A percentile compares a stretch with the other conserved stretches of the same genome.
These are phyloP conservation scores for Oriolus oriolus DNA, from an alignment of 2,113 vertebrate genomes.

Conservation along the genomic window DNA sequence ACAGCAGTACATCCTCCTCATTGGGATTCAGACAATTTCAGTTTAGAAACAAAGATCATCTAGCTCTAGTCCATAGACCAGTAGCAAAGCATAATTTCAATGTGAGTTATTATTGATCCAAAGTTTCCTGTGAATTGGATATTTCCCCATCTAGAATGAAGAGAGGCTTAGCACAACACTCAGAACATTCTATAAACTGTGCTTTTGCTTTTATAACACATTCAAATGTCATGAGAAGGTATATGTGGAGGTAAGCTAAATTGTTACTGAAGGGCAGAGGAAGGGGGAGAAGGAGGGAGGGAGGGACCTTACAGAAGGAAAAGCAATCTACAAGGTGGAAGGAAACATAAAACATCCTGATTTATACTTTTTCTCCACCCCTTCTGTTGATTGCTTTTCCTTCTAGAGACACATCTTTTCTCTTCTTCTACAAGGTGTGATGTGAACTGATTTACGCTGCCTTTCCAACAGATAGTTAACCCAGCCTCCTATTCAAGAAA, in stretches of 20 bases:
- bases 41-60: background rate
- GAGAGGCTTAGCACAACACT: background rate
- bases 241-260: background rate
- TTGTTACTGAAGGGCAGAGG: conserved; percentile 20
- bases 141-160: background rate
- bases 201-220: background rate
- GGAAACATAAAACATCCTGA: conserved; percentile 57
- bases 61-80: background rate
- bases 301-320: conserved; percentile 30
- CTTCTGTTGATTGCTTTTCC: conserved; percentile 60
- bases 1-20: background rate
- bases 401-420: conserved; percentile 34
- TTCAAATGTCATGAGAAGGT: background rate
- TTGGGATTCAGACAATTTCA: background rate
- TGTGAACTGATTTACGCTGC: conserved; percentile 32
- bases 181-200: background rate
- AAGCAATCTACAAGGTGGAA: conserved; percentile 54
- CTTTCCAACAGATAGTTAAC: background rate
- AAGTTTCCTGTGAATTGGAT: background rate
- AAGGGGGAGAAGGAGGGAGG: conserved; percentile 33
- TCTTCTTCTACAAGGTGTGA: conserved; percentile 8
- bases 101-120: background rate
- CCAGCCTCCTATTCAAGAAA: background rate
- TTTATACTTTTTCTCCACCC: conserved; percentile 59
- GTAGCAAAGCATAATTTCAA: background rate